Evolutionary conservation across 1,140 invertebrate species (phyloP), one percentile per base, ranked within the genome.

Genomic region (Orchestia grillus): DNA sequence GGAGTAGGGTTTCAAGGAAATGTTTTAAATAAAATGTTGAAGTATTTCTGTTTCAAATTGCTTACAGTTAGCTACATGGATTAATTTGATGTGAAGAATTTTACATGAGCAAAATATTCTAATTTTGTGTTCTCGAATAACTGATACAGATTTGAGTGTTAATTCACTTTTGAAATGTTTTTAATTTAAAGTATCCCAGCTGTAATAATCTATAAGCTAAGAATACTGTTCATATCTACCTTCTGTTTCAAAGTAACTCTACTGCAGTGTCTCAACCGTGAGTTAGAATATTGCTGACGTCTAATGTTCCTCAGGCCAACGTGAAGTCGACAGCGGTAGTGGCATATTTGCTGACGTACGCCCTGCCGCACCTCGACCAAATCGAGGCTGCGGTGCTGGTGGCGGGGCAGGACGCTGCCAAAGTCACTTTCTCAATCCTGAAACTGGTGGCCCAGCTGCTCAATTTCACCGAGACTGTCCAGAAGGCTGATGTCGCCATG

Each of bases 301-400:
- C 62, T 77, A 3, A 36, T 77, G 62, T 23, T 77, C 62, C 28
- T 1, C 92, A 94, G 92, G 92, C 92, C 6, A 94, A 94, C 36
- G 92, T 94, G 44, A 94, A 94, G 36, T 94, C 92, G 43, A 94
- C 92, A 6, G 92, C 92, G 41, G 92, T 94, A 40, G 92, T 94
- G 92, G 41, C 92, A 40, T 94, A 94, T 40, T n/a, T 94, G 8
- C 44, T 94, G 92, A 94, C 92, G 4, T 44, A 94, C 36, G 92
- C 92, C 36, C 92, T 94, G 44, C 92, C 92, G 0, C 92, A 94
- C 92, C 92, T 94, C 19, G 92, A 94, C 36, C 43, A 94, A 45
- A 94, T 94, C 44, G 92, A 94, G 40, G 92, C 92, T 47, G 92
- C 92, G 43, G 44, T 94, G 11, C 92, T 94, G 36, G 92, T 94